Evolutionary conservation across 2,888 invertebrate genomes (phyloP).

Genomic region (Imbricaverruca yamaguchii): DNA sequence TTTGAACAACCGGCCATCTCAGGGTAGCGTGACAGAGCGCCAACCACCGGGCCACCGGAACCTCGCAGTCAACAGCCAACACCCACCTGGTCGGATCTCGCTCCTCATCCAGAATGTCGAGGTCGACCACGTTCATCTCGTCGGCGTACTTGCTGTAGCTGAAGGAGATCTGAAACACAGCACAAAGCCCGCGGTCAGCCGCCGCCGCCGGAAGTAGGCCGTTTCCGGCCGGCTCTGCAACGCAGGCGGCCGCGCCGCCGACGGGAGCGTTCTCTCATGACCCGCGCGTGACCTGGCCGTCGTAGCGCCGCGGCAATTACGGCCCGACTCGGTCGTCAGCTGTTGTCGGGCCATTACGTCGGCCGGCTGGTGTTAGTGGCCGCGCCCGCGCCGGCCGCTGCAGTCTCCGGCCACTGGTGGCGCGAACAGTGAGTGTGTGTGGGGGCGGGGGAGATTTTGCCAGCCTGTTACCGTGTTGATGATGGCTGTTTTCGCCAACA

Average conservation of each 20-base stretch:
- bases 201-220: background rate
- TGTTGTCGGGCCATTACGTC: background rate
- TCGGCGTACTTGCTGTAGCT: conserved; percentile 67
- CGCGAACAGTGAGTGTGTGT: background rate
- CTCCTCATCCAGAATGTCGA: conserved; percentile 70
- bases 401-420: background rate
- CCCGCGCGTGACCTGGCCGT: background rate
- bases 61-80: too few relatives aligned
- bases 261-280: background rate
- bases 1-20: too few relatives aligned
- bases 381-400: background rate
- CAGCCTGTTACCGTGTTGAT: background rate
- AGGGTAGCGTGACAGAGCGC: too few relatives aligned
- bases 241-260: background rate
- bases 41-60: too few relatives aligned
- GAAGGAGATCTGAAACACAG: conserved; percentile 65
- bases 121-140: conserved; percentile 76
- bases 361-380: background rate
- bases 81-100: conserved; percentile 72
- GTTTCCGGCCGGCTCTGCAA: background rate
- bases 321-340: background rate
- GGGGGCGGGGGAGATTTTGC: background rate
- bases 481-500: background rate
- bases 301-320: background rate
- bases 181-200: conserved; percentile 35